Conservation (phyloP, 2,113 vertebrate species). For the Formicarius rufipectus region DNA sequence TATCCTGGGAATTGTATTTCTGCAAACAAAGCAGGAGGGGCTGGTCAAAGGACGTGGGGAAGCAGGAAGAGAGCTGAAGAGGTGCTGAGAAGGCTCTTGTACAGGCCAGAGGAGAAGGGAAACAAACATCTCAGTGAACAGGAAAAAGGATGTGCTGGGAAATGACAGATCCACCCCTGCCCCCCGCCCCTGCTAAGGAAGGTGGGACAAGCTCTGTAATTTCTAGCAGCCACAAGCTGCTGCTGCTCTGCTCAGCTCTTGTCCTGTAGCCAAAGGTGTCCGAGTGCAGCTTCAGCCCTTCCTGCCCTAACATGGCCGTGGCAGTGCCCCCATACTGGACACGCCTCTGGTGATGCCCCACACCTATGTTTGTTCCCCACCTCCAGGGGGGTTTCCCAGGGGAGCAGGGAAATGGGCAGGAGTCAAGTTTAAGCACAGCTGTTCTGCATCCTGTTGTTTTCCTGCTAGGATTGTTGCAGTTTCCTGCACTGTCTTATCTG, state of each 20-base stretch:
- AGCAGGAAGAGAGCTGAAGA: slow-evolving; percentile 1
- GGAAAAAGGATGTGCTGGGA: slow-evolving; percentile 18
- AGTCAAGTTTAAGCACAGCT: slow-evolving; percentile 4
- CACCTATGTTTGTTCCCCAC: neutral
- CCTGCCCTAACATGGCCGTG: neutral
- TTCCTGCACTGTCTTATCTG: slow-evolving; percentile 64
- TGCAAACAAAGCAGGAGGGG: neutral
- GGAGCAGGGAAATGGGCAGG: neutral
- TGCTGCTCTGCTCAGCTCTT: neutral
- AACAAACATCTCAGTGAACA: neutral
- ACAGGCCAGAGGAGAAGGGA: neutral
- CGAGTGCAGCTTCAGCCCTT: neutral
- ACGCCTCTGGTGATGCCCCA: neutral
- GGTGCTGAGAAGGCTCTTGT: slow-evolving; percentile 9
- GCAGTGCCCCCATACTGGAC: neutral
- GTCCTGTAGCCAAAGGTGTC: slow-evolving; percentile 4
- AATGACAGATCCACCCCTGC: slow-evolving; percentile 47
- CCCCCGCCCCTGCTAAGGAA: slow-evolving; percentile 17
- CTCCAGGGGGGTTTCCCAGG: neutral
- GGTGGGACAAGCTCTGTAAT: neutral
- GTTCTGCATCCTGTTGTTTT: slow-evolving; percentile 64
- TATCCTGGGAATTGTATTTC: neutral
- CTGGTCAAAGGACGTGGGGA: neutral
- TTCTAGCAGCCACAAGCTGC: slow-evolving; percentile 42
- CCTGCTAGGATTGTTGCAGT: slow-evolving; percentile 22